Conservation (phyloP, 2,113 vertebrate genomes). For the Dinomys branickii region DNA sequence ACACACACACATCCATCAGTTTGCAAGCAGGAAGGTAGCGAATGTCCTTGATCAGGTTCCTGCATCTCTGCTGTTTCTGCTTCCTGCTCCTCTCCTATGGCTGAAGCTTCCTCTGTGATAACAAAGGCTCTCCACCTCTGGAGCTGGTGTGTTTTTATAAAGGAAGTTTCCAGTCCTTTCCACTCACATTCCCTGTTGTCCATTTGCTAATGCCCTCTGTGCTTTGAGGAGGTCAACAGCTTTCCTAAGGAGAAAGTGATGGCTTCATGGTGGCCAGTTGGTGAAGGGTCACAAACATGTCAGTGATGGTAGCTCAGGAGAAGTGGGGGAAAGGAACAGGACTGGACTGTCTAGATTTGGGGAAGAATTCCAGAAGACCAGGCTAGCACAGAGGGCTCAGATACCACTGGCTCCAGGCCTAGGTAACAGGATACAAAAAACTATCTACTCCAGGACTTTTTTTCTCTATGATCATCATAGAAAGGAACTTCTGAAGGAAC, state of each 20-base stretch:
- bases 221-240: background rate
- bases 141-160: background rate
- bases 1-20: background rate
- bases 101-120: background rate
- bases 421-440: background rate
- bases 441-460: background rate
- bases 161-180: background rate
- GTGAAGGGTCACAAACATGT: background rate
- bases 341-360: background rate
- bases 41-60: background rate
- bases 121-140: background rate
- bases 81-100: too few relatives aligned
- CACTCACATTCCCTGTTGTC: background rate
- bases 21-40: background rate
- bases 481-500: background rate
- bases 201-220: background rate
- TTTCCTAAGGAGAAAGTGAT: background rate
- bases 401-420: background rate
- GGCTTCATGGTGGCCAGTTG: background rate
- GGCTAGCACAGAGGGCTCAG: background rate
- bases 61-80: fast-evolving
- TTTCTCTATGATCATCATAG: background rate
- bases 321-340: background rate
- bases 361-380: background rate
- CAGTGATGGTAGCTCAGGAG: background rate